Base-by-base conservation (phyloP, 2,888 invertebrate genomes). In the Axea sp. region DNA sequence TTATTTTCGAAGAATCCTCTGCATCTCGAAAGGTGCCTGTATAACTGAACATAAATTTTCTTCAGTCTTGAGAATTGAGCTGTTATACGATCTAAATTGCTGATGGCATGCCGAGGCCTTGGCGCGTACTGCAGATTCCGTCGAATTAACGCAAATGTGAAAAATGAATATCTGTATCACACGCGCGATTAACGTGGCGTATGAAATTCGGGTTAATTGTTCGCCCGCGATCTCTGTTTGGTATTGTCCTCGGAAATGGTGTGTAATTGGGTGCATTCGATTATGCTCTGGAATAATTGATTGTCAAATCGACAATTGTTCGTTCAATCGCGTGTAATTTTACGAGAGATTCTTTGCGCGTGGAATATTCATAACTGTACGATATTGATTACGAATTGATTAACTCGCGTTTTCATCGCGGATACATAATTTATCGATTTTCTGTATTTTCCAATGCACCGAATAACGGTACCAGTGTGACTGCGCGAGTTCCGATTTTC, bases 31-130 rank as follows among this genome's bases (percentile, higher is more conserved):
- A 33, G 53, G 59, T 43, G 12, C 28, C 43, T 43, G 59, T 60
- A 60, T 69, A 69, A 69, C 59, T 60, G 55, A 55, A 31, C 69
- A 62, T 62, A 69, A 60, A 69, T 69, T 69, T 45, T 7, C 49
- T 8, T 22, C 11, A 2, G 24, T 60, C 43, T 35, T 31, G 37
- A 19, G 53, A 15, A 69, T 37, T 45, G 35, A 14, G 60, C 43
- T 11, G 24, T 35, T 53, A 53, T 53, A 31, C 37, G 35, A 69
- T 62, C 35, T 69, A 60, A 69, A 69, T 60, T 69, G 59, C 60
- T 59, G 68, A 69, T 69, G 59, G 41, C 51, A 69, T 31, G 51
- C 17, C 43, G 45, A 37, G 43, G 28, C 53, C 53, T 60, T 31
- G 37, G 12, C 31, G 22, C 41, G 51, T 31, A 11, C 14, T 37